Evolutionary conservation across 2,113 vertebrate genomes (phyloP).

Genomic region (Aramus guarauna): DNA sequence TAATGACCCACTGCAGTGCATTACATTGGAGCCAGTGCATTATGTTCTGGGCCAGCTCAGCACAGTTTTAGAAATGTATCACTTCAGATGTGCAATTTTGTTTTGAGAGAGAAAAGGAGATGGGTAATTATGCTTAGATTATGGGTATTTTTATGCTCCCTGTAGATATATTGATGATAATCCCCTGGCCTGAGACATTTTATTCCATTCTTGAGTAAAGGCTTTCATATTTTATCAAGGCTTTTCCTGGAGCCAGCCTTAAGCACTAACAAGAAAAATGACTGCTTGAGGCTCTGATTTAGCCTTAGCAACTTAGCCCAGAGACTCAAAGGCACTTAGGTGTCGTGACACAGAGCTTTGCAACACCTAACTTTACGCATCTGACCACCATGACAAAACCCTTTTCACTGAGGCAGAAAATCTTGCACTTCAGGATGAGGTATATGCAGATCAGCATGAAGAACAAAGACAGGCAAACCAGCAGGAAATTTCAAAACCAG

Average conservation of each 20-base stretch:
- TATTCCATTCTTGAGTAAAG: constrained; percentile 22
- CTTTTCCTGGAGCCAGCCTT: constrained; percentile 21
- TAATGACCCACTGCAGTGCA: background rate
- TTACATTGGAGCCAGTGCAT: background rate
- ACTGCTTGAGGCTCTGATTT: background rate
- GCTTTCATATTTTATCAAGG: constrained; percentile 41
- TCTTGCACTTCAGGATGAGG: background rate
- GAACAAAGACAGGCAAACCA: background rate
- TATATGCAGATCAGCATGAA: background rate
- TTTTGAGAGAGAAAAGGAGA: background rate
- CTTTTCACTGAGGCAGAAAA: background rate
- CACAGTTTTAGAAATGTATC: background rate
- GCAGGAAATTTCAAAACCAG: background rate
- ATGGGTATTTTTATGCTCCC: background rate
- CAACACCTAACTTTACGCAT: background rate
- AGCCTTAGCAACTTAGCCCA: background rate
- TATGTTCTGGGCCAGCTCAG: background rate
- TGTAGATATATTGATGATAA: background rate
- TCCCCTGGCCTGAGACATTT: background rate
- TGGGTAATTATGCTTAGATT: background rate
- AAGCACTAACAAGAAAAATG: constrained; percentile 26
- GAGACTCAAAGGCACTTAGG: background rate
- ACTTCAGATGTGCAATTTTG: background rate
- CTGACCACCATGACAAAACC: background rate
- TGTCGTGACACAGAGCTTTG: background rate